Conservation (phyloP, 2,888 invertebrate genomes). For the Brachyptera risi region DNA sequence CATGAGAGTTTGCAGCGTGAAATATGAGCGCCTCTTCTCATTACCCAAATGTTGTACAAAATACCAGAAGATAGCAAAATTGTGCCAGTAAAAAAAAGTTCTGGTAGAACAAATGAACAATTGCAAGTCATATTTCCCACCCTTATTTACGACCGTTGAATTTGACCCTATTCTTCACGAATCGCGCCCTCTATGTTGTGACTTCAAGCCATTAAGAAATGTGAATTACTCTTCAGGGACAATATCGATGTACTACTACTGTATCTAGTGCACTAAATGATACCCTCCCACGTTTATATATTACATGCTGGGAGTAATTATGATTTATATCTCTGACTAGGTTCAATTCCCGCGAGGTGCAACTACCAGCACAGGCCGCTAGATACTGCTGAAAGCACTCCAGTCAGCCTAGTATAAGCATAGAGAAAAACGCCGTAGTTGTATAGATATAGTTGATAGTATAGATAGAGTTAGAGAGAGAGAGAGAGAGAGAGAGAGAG, state of each 20-base stretch:
- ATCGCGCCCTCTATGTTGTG: conserved; percentile 14
- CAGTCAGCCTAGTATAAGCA: background rate
- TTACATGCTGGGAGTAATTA: background rate
- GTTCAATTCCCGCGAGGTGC: background rate
- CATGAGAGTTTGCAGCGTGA: no score
- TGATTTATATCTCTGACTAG: conserved; percentile 4
- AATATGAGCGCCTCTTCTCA: no score
- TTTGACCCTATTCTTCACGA: conserved; percentile 17
- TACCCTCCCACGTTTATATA: conserved; percentile 6
- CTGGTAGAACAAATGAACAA: background rate
- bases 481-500: no score
- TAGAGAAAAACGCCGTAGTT: no score
- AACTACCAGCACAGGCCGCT: background rate
- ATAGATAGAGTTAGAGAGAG: no score
- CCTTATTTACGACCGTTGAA: background rate
- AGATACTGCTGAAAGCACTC: background rate
- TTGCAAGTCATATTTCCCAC: background rate
- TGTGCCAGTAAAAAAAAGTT: background rate
- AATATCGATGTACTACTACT: background rate
- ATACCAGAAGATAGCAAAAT: no score
- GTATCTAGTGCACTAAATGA: conserved; percentile 3
- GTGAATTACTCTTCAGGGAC: conserved; percentile 21
- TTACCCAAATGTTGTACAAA: no score
- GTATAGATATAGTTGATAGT: no score
- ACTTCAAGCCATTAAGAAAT: conserved; percentile 19